Evolutionary conservation across 2,797 vertebrate species (phyloP), one percentile per base, ranked within the genome.

Genomic region (Phoebastria nigripes): DNA sequence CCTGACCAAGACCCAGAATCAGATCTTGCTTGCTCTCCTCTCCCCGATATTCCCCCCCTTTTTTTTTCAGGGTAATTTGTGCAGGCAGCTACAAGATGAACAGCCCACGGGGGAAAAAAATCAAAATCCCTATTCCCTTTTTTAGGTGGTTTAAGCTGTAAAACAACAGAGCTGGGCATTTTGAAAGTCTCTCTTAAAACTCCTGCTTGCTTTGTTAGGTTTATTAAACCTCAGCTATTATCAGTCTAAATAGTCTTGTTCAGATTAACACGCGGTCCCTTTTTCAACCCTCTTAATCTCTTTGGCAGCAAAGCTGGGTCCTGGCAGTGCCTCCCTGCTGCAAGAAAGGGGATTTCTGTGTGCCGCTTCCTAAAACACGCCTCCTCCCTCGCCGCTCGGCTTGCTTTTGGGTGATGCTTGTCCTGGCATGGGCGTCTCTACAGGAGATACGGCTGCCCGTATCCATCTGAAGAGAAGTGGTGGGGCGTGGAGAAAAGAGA

Each of bases 381-480:
- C 37, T 21, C 46, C 62, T 66, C 24, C 61, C 21, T 12, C 12
- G 0, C 73, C 0, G 0, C 39, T 59, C 5, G 0, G 7, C 7
- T 24, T 4, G n/a, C 25, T 1, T 10, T 3, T 33, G 51, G 71
- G 67, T 4, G 66, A 47, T 14, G 47, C 51, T 56, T 86, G 22
- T 83, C 42, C 49, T 2, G 8, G 12, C 20, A 11, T 1, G 25
- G 20, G 20, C 2, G 0, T n/a, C 51, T 42, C 56, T n/a, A 7
- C 18, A 37, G 77, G 76, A 31, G 44, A 14, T 5, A 11, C 9
- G 20, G 72, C 12, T 31, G 33, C 29, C 31, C 12, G 33, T 6
- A 22, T 35, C 54, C 3, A 1, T 6, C 72, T 24, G 54, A 42
- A 12, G 46, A 46, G 25, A 47, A 44, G 10, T 0, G 26, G n/a